Evolutionary conservation across 1,140 invertebrate genomes (phyloP).

Genomic region (Andrena cerasifolii): DNA sequence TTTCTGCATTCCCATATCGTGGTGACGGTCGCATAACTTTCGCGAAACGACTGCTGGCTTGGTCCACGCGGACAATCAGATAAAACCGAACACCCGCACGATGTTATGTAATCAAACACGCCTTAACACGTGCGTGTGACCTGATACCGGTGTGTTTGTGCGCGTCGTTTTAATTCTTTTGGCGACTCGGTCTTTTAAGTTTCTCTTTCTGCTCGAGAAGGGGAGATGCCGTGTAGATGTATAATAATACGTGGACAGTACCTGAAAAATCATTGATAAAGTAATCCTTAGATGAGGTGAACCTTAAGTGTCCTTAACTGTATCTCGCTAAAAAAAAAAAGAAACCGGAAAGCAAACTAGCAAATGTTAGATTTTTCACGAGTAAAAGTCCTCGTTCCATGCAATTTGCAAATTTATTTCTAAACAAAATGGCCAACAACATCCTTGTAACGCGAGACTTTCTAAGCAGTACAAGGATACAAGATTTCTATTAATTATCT

Average conservation of each 20-base stretch:
- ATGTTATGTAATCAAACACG: conserved; percentile 52
- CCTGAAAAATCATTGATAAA: no score
- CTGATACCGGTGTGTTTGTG: background rate
- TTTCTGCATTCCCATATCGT: conserved; percentile 13
- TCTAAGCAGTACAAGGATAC: background rate
- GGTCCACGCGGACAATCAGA: conserved; percentile 58
- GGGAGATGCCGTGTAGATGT: background rate
- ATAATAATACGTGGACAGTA: conserved; percentile 1
- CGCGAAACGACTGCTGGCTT: conserved; percentile 56
- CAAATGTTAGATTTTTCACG: no score
- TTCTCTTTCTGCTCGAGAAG: conserved; percentile 34
- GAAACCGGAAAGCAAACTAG: no score
- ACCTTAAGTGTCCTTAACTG: no score
- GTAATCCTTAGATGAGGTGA: no score
- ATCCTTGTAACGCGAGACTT: no score
- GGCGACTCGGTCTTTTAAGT: background rate
- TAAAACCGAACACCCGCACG: conserved; percentile 59
- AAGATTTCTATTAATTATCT: background rate
- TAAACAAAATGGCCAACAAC: no score
- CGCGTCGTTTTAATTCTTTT: conserved; percentile 5
- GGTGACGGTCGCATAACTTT: conserved; percentile 60
- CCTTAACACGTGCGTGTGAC: conserved; percentile 25
- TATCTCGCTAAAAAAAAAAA: no score
- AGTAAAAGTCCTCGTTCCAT: no score
- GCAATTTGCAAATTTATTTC: no score